Conservation (phyloP, 2,797 vertebrate genomes). For the Limnodromus scolopaceus region DNA sequence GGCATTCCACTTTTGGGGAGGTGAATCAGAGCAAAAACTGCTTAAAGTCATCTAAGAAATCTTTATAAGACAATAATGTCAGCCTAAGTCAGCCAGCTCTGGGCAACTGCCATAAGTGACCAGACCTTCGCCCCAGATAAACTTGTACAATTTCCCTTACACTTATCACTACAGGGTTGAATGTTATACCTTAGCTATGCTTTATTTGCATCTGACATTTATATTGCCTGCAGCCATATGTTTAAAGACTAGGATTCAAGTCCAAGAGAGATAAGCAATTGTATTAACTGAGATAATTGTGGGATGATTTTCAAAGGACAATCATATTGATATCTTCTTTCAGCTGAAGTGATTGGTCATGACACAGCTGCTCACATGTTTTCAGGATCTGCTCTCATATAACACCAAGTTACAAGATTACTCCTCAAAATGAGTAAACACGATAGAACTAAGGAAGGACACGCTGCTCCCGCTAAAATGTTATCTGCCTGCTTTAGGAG, state of each 20-base stretch:
- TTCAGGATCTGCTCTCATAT: not conserved
- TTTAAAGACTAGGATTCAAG: not conserved
- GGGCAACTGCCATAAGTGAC: not conserved
- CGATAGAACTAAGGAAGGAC: not conserved
- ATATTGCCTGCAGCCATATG: not conserved
- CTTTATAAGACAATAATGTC: not conserved
- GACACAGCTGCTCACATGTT: not conserved
- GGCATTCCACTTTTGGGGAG: not conserved
- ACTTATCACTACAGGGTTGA: rapidly evolving
- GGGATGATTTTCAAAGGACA: not conserved
- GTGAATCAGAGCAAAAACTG: not conserved
- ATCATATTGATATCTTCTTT: not conserved
- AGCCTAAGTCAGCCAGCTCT: not conserved
- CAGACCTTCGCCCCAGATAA: not conserved
- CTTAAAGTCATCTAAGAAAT: not conserved
- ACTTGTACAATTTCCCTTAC: not conserved
- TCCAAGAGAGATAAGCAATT: not conserved
- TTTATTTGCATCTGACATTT: not conserved
- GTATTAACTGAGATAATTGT: not conserved
- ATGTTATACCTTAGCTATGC: not conserved
- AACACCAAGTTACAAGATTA: not conserved
- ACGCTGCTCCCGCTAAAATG: not conserved
- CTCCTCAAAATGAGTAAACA: not conserved
- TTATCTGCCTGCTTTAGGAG: not conserved
- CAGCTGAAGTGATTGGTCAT: not conserved